Percentiles rank a stretch among this genome's conserved stretches.
These are phyloP conservation scores for Danaus chrysippus DNA, from an alignment of 2,888 invertebrate species.

Conservation along the genomic window DNA sequence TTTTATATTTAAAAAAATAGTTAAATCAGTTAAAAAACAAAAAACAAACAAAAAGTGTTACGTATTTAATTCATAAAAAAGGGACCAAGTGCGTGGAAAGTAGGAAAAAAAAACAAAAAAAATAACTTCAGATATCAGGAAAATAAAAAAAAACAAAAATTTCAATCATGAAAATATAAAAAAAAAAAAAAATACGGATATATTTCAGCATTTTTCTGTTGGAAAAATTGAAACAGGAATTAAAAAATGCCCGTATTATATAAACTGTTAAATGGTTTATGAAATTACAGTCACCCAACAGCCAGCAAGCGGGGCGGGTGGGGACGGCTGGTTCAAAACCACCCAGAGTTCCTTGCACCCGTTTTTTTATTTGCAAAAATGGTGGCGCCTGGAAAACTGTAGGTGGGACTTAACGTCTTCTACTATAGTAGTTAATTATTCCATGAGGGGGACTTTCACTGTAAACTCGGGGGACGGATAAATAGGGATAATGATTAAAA, in stretches of 20 bases:
- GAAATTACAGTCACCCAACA: constrained; percentile 9
- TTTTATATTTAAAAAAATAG: too few species aligned
- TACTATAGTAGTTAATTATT: neutral
- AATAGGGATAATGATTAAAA: too few species aligned
- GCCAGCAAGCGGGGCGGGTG: constrained; percentile 16
- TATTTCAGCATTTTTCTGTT: too few species aligned
- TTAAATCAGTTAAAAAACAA: too few species aligned
- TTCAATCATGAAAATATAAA: too few species aligned
- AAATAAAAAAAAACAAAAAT: too few species aligned
- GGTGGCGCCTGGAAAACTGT: constrained; percentile 23
- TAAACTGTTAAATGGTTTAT: neutral
- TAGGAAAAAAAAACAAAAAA: too few species aligned
- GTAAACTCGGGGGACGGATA: neutral
- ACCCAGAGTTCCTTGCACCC: constrained; percentile 36
- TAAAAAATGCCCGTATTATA: neutral
- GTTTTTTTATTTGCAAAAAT: constrained; percentile 37
- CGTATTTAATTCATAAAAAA: too few species aligned
- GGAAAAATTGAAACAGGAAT: neutral
- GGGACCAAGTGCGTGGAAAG: too few species aligned
- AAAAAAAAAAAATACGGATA: too few species aligned
- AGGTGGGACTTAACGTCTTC: neutral
- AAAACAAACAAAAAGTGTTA: too few species aligned
- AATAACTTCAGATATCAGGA: too few species aligned
- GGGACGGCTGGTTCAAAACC: constrained; percentile 24
- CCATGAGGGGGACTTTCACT: constrained; percentile 20